phyloP scores from a whole-genome alignment of 2,888 invertebrate genomes.

The Acronicta psi region DNA sequence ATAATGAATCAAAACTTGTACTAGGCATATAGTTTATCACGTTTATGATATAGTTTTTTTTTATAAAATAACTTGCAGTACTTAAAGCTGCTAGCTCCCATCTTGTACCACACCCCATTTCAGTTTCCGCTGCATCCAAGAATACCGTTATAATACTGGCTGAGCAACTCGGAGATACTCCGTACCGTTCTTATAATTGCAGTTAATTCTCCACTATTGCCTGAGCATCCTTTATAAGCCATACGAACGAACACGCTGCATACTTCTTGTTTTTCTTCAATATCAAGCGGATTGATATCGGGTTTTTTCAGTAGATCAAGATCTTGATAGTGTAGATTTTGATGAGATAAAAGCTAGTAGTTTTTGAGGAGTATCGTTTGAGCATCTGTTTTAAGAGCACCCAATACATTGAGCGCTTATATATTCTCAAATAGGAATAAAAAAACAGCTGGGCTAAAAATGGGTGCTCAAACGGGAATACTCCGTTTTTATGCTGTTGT shows the following conservation, averaged over 20 bases:
- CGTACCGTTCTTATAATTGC: constrained; percentile 86
- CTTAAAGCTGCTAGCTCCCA: neutral
- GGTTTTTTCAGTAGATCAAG: constrained; percentile 13
- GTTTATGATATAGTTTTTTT: no score
- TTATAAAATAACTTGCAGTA: no score
- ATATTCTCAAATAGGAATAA: no score
- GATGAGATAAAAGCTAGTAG: neutral
- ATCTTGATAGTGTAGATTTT: constrained; percentile 24
- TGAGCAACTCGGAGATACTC: constrained; percentile 65
- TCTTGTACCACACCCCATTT: constrained; percentile 42
- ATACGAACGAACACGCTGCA: constrained; percentile 57
- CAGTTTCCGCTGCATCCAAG: constrained; percentile 76
- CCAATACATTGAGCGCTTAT: no score
- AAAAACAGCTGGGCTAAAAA: no score
- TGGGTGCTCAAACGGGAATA: no score
- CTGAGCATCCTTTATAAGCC: constrained; percentile 60
- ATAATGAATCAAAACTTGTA: no score
- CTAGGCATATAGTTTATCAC: no score
- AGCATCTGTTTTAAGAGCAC: no score
- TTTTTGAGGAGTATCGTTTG: no score
- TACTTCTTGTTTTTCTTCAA: constrained; percentile 14
- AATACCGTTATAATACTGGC: constrained; percentile 81
- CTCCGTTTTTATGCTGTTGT: no score
- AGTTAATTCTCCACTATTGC: constrained; percentile 79
- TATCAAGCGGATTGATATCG: constrained; percentile 3